Conservation (phyloP, 2,113 vertebrate species). For the Melanocharis versteri region DNA sequence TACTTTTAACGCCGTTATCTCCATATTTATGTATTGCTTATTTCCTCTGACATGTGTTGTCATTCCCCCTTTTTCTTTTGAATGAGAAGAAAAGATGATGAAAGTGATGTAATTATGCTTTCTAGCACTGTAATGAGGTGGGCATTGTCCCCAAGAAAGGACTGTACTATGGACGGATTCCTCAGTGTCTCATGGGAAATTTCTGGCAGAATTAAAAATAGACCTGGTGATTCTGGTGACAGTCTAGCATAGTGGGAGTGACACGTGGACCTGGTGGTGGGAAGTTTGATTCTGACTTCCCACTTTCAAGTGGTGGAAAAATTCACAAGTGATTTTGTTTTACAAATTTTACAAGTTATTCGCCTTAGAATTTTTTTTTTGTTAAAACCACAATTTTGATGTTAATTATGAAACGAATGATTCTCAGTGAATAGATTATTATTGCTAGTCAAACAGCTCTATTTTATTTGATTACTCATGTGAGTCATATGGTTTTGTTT, state of each 20-base stretch:
- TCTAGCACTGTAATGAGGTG: neutral
- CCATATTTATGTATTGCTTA: neutral
- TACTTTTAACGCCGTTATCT: neutral
- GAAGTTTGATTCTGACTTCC: neutral
- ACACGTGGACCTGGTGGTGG: rapidly evolving
- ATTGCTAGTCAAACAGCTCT: neutral
- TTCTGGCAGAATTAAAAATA: neutral
- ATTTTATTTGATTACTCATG: neutral
- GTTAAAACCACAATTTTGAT: neutral
- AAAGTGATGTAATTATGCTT: neutral
- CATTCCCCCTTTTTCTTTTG: neutral
- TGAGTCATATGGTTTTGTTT: neutral
- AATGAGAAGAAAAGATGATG: neutral
- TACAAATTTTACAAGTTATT: neutral
- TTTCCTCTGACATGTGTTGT: neutral
- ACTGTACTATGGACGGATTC: neutral
- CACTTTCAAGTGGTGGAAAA: neutral
- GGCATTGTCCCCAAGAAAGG: neutral
- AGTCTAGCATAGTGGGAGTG: neutral
- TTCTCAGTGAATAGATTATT: neutral
- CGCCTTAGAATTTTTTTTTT: neutral
- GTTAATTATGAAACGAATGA: neutral
- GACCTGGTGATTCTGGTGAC: neutral
- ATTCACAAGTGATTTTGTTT: neutral
- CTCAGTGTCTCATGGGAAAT: neutral